phyloP scores from a whole-genome alignment of 2,797 vertebrate species.

The Limnodromus scolopaceus region DNA sequence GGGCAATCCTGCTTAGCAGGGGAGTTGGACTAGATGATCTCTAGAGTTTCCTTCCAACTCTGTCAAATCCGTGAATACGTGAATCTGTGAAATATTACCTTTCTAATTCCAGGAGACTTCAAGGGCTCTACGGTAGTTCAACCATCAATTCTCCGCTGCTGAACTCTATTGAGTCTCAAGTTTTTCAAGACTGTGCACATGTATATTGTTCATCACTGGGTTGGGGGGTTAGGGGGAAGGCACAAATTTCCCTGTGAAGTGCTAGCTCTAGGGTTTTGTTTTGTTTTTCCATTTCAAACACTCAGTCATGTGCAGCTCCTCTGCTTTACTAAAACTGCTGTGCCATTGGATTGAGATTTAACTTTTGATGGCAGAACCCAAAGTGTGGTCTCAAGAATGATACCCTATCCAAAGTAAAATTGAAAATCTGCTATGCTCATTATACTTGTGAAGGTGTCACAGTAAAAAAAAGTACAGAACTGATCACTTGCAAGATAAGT shows the following conservation, averaged over 20 bases:
- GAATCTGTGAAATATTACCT: not conserved
- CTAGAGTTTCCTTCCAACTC: too few species aligned
- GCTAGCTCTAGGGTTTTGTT: not conserved
- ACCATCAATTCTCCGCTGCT: not conserved
- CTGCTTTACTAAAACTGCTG: not conserved
- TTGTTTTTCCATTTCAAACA: not conserved
- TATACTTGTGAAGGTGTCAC: not conserved
- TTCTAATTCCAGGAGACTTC: not conserved
- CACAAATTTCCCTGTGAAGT: not conserved
- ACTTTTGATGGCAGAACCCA: not conserved
- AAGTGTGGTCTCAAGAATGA: not conserved
- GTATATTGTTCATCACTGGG: not conserved
- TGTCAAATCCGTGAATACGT: too few species aligned
- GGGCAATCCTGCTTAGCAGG: too few species aligned
- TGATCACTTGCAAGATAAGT: not conserved
- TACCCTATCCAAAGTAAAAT: not conserved
- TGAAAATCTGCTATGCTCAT: not conserved
- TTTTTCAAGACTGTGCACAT: not conserved
- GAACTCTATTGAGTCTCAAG: not conserved
- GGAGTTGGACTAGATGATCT: too few species aligned
- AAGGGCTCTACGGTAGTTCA: not conserved
- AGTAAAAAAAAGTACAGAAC: not conserved
- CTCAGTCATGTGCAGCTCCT: fast-evolving
- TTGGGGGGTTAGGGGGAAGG: too few species aligned
- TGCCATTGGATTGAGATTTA: not conserved